A percentile compares a stretch with the other conserved stretches of the same genome.
Evolutionary conservation across 2,888 invertebrate genomes (phyloP).

Genomic region (Cacoxenus indagator): DNA sequence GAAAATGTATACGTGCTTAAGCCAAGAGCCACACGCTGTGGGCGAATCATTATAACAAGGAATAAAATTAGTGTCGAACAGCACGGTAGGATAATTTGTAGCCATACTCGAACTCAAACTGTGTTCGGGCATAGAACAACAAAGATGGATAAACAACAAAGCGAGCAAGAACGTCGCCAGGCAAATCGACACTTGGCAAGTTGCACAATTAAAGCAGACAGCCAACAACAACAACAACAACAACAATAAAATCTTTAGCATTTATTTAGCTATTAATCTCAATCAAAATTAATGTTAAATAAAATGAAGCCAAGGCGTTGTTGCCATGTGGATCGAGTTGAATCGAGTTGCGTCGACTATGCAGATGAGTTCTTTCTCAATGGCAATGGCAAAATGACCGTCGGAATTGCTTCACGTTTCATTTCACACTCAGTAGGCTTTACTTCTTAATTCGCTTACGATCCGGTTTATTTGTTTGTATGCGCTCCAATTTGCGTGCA

Average conservation of each 20-base stretch:
- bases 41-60: constrained; percentile 26
- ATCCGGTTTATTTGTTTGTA: constrained; percentile 1
- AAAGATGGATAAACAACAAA: neutral
- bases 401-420: constrained; percentile 1
- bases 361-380: neutral
- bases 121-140: neutral
- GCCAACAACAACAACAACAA: constrained; percentile 10
- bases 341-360: neutral
- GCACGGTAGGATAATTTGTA: constrained; percentile 27
- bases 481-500: constrained; percentile 1
- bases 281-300: constrained; percentile 59
- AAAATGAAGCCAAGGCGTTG: constrained; percentile 33
- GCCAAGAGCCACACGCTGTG: neutral
- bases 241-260: constrained; percentile 51
- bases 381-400: neutral
- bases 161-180: neutral
- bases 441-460: constrained; percentile 7
- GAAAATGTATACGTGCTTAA: neutral
- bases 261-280: constrained; percentile 63
- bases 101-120: constrained; percentile 25
- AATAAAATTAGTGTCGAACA: constrained; percentile 43
- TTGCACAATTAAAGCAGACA: neutral
- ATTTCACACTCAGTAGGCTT: constrained; percentile 3
- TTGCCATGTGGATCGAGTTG: neutral
- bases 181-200: neutral